Evolutionary conservation across 2,113 vertebrate genomes (phyloP), one percentile per base, ranked within the genome.

Genomic region (Rutilus rutilus): DNA sequence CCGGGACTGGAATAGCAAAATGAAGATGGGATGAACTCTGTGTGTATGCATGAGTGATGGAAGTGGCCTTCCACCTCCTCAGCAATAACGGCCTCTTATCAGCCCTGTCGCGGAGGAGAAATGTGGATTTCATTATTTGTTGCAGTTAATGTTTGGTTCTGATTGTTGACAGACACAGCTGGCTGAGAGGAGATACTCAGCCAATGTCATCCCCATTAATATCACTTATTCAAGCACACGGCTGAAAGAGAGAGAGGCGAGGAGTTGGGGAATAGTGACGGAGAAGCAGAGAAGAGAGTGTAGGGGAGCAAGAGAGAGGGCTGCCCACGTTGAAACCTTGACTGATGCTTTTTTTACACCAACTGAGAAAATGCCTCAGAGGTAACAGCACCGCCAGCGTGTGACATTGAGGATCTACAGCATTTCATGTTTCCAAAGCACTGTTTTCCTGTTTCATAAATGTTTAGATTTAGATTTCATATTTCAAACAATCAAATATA

Each of bases 81-180:
- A 45, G 64, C 76, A 62, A 21, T 78, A 76, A 78, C 60, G 23
- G 25, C 17, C 75, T 86, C 84, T 80, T 86, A 80, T 86, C 84
- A 45, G 64, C 54, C 33, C 39, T 85, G 60, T 85, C 42, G 2
- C 19, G 59, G 75, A 67, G 30, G 59, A 69, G 77, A 80, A 86
- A 80, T 80, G 76, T 86, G 84, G 76, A 80, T 86, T 86, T 86
- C 76, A 86, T 86, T 79, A 86, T 86, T 79, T 86, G 76, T 86
- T 73, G 64, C 50, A 42, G 84, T 80, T 86, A 86, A 86, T 86
- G 84, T 80, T 73, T 47, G 54, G 62, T 86, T 80, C 84, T 86
- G 76, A 23, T 67, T 57, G 60, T 71, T 86, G 77, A 59, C 77
- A 79, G 77, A 23, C 9, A 80, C 84, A 79, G 77, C 76, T 80